phyloP scores from a whole-genome alignment of 2,113 vertebrate species.

The Epinephelus cyanopodus region DNA sequence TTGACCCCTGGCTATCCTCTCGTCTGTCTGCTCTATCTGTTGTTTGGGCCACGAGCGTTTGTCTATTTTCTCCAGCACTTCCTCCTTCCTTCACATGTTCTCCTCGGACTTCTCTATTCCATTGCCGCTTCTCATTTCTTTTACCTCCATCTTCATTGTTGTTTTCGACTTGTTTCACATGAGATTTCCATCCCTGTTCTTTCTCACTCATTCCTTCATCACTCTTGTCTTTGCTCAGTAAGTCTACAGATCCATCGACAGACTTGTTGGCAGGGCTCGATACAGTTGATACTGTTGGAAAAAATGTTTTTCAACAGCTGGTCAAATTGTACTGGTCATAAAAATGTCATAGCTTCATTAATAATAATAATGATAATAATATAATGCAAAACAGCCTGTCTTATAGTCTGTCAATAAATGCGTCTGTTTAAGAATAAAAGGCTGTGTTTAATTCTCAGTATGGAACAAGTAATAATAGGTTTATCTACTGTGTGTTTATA shows the following conservation, averaged over 20 bases:
- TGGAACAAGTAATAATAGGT: conserved; percentile 5
- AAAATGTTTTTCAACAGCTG: too few relatives aligned
- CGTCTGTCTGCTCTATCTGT: conserved; percentile 1
- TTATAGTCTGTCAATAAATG: conserved; percentile 2
- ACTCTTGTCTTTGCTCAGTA: conserved; percentile 41
- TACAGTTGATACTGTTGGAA: conserved; percentile 38
- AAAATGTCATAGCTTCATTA: not conserved
- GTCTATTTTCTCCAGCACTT: conserved; percentile 17
- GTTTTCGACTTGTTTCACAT: not conserved
- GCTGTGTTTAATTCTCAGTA: not conserved
- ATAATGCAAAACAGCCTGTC: not conserved
- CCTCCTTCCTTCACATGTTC: conserved; percentile 20
- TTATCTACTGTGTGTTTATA: conserved; percentile 38
- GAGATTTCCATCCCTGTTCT: not conserved
- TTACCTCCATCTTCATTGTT: not conserved
- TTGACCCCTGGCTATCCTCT: conserved; percentile 38
- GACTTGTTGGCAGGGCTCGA: conserved; percentile 51
- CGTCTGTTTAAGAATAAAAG: not conserved
- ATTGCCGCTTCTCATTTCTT: not conserved
- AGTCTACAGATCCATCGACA: conserved; percentile 45
- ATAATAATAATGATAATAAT: not conserved
- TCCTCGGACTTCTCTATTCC: not conserved
- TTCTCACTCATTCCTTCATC: not conserved
- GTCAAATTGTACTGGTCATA: not conserved
- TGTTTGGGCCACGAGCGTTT: not conserved